A percentile compares a stretch with the other conserved stretches of the same genome.
phyloP scores from a whole-genome alignment of 2,113 vertebrate species.

The Clinocottus analis region DNA sequence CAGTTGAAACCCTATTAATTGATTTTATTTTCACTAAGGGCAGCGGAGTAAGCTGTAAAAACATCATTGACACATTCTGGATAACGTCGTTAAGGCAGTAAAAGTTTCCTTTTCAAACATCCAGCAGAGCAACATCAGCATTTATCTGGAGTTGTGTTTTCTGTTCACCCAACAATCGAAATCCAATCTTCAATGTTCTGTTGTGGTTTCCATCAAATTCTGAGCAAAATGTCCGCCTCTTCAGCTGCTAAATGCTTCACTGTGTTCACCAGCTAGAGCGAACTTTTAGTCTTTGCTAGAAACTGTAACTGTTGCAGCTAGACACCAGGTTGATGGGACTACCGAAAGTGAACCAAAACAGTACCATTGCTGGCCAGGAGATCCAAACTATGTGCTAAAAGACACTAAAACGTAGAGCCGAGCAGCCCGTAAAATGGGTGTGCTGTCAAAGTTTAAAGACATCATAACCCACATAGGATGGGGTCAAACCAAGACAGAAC shows the following conservation, averaged over 20 bases:
- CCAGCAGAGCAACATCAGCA: not conserved
- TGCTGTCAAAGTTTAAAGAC: not conserved
- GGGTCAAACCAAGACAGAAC: not conserved
- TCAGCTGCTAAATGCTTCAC: not conserved
- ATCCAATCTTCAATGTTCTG: not conserved
- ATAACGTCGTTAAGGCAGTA: not conserved
- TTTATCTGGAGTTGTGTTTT: not conserved
- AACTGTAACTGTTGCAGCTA: not conserved
- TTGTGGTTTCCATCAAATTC: not conserved
- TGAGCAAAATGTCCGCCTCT: not conserved
- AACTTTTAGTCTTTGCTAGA: not conserved
- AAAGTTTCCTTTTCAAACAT: not conserved
- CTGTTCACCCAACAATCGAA: not conserved
- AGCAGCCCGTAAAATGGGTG: not conserved
- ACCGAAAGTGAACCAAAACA: not conserved
- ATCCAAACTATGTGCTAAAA: slow-evolving; percentile 1
- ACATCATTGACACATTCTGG: not conserved
- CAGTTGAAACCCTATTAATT: not conserved
- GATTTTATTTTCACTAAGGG: not conserved
- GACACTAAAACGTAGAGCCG: not conserved
- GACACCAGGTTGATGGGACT: not conserved
- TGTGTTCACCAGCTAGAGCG: not conserved
- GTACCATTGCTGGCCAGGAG: not conserved
- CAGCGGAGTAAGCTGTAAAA: not conserved
- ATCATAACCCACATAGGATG: not conserved